phyloP scores from a whole-genome alignment of 2,888 invertebrate genomes.

The Netelia virgata region DNA sequence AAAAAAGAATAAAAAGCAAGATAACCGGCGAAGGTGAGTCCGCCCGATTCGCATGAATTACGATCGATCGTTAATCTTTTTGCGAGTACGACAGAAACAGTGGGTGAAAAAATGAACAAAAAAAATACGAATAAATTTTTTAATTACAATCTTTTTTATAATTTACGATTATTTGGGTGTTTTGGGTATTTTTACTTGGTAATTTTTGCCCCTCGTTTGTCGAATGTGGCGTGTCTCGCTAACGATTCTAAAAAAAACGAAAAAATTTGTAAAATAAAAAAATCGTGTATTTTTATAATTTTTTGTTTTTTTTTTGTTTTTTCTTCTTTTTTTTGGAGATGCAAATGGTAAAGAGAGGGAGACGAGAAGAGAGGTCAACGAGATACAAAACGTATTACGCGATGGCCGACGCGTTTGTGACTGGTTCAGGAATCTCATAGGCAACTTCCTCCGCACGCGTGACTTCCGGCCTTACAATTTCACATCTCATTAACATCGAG shows the following conservation, averaged over 20 bases:
- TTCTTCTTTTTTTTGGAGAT: neutral
- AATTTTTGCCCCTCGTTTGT: too few species aligned
- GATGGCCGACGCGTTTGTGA: neutral
- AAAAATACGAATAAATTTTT: neutral
- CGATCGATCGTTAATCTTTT: conserved; percentile 61
- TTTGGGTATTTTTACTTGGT: neutral
- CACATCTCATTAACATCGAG: conserved; percentile 56
- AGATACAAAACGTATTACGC: conserved; percentile 10
- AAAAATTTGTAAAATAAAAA: too few species aligned
- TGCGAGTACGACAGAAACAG: conserved; percentile 20
- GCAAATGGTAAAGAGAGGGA: neutral
- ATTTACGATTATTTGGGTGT: conserved; percentile 28
- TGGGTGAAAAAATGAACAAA: conserved; percentile 14
- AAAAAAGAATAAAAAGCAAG: conserved; percentile 17
- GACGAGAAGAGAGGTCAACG: conserved; percentile 14
- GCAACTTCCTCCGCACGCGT: conserved; percentile 56
- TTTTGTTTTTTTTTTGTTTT: neutral
- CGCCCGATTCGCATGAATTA: conserved; percentile 34
- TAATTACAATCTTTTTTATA: conserved; percentile 18
- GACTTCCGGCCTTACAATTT: conserved; percentile 58
- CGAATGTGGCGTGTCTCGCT: too few species aligned
- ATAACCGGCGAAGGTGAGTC: conserved; percentile 4
- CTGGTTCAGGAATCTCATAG: conserved; percentile 40
- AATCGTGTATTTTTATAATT: too few species aligned
- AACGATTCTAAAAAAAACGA: too few species aligned